Evolutionary conservation across 1,140 invertebrate species (phyloP), one percentile per base, ranked within the genome.

Genomic region (Bacillus rossius): DNA sequence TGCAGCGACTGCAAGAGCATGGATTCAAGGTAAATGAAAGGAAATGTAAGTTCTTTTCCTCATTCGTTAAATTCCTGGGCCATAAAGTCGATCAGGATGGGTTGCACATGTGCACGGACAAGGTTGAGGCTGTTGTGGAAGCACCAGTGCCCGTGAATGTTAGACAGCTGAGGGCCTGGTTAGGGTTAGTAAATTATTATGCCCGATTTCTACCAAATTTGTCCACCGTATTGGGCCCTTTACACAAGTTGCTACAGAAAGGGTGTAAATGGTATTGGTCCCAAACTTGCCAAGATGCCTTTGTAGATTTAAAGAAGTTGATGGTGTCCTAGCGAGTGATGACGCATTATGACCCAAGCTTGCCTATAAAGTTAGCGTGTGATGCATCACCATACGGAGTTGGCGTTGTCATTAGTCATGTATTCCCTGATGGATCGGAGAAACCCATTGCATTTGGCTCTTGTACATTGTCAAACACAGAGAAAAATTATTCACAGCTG

Each of bases 381-480:
- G 77, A 79, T 62, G 73, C 71, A 16, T 70, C 64, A 19, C 62
- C 68, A 3, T 64, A 64, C 42, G 75, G 73, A 0, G 25, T 80
- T 4, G 75, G 75, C n/a, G 76, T 74, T 2, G 75, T 82, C 1
- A 26, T 81, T 8, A 60, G 65, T 16, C 77, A 79, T 47, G 48
- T 52, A 2, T 63, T 63, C 42, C n/a, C 55, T 14, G 66, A 75
- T 60, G 74, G 69, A 1, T 17, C 22, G 4, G 75, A 79, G 61
- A 63, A 67, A 10, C 76, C 77, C 1, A 74, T 83, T 16, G 69
- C 69, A 13, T 81, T 65, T 65, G 75, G 70, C 0, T 81, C 77
- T 14, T 64, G 73, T 22, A 73, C 75, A 3, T 63, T 83, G 10
- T 73, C 65, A 17, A 26, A n/a, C 51, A 7, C 2, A 74, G 84